These are phyloP conservation scores for Tenebrio molitor DNA, from an alignment of 1,140 invertebrate species.

Conservation along the genomic window DNA sequence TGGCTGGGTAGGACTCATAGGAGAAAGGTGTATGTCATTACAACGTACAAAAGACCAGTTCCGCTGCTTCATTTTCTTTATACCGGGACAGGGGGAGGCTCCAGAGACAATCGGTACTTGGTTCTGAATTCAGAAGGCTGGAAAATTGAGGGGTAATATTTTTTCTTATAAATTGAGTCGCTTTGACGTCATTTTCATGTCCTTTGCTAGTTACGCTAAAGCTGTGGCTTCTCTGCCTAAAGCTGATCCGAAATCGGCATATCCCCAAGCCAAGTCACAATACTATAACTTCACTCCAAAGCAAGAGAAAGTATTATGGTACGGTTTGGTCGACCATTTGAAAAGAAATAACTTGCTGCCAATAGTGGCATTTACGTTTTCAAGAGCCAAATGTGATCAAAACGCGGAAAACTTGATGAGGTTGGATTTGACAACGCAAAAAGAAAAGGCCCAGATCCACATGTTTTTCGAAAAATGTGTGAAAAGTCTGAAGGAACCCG, in stretches of 20 bases:
- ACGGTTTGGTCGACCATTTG: slow-evolving; percentile 85
- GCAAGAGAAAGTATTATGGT: slow-evolving; percentile 89
- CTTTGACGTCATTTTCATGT: slow-evolving; percentile 65
- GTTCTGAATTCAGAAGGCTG: slow-evolving; percentile 75
- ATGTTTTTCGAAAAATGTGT: slow-evolving; percentile 89
- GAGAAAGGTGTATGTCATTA: slow-evolving; percentile 95
- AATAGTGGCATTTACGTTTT: slow-evolving; percentile 95
- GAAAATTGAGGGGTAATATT: slow-evolving; percentile 61
- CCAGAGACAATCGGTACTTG: slow-evolving; percentile 49
- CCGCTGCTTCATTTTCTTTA: slow-evolving; percentile 96
- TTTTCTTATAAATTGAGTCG: no score
- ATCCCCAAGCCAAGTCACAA: slow-evolving; percentile 32
- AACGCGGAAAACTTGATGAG: slow-evolving; percentile 81
- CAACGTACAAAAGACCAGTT: slow-evolving; percentile 93
- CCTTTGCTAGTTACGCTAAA: slow-evolving; percentile 55
- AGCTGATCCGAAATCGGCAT: slow-evolving; percentile 19
- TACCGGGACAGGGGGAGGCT: slow-evolving; percentile 73
- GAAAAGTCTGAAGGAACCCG: slow-evolving; percentile 85
- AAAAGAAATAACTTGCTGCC: slow-evolving; percentile 88
- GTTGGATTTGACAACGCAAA: slow-evolving; percentile 85
- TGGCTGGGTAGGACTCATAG: slow-evolving; percentile 97
- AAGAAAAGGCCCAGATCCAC: slow-evolving; percentile 87
- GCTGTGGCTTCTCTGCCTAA: slow-evolving; percentile 52
- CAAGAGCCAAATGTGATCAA: slow-evolving; percentile 85
- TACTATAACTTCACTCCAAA: slow-evolving; percentile 66